A percentile compares a stretch with the other conserved stretches of the same genome.
Evolutionary conservation across 2,888 invertebrate genomes (phyloP).

Genomic region (Carabus problematicus): DNA sequence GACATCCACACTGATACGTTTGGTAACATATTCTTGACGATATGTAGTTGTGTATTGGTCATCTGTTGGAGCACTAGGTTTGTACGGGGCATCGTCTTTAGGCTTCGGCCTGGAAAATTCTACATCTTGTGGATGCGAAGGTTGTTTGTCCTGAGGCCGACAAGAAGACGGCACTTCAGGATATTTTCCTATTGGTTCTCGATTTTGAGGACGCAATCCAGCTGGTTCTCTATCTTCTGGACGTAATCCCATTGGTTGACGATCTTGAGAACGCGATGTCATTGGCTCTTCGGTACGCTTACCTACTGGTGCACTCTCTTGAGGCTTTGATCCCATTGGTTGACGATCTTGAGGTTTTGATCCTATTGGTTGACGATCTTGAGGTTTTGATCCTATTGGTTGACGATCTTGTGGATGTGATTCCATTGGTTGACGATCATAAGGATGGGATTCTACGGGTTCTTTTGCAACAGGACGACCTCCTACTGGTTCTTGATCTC

Average conservation of each 20-base stretch:
- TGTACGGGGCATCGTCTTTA: constrained; percentile 42
- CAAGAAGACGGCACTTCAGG: neutral
- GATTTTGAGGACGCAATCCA: constrained; percentile 43
- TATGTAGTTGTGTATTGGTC: constrained; percentile 69
- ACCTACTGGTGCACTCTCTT: constrained; percentile 40
- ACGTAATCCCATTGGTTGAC: constrained; percentile 2
- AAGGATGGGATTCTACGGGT: neutral
- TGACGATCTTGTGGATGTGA: neutral
- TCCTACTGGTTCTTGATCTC: constrained; percentile 7
- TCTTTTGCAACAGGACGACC: neutral
- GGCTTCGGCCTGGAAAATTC: constrained; percentile 45
- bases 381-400: neutral
- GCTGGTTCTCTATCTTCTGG: constrained; percentile 46
- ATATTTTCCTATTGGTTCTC: constrained; percentile 20
- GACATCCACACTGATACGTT: constrained; percentile 66
- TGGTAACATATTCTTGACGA: constrained; percentile 62
- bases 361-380: constrained; percentile 10
- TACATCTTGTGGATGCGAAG: constrained; percentile 1
- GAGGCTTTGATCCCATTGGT: constrained; percentile 37
- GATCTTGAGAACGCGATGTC: neutral
- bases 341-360: neutral
- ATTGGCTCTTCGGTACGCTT: neutral
- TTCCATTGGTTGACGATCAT: constrained; percentile 9
- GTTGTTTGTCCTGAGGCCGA: neutral
- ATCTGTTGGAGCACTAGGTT: constrained; percentile 55